Evolutionary conservation across 2,113 vertebrate genomes (phyloP).

Genomic region (Melanocharis versteri): DNA sequence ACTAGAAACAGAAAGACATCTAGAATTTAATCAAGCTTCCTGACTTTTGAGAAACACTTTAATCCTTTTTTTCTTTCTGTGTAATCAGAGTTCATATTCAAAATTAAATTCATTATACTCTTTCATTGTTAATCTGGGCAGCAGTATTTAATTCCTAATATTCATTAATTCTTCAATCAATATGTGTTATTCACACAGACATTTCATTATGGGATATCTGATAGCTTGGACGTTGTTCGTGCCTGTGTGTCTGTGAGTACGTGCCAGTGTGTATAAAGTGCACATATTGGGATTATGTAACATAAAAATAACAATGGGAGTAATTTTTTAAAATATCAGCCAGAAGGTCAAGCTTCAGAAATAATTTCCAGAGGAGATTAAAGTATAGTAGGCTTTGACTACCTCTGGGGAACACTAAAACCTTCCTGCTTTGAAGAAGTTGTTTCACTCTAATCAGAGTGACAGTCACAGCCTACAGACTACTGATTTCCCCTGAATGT

Average conservation of each 20-base stretch:
- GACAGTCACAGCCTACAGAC: background rate
- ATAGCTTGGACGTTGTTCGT: background rate
- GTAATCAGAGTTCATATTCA: background rate
- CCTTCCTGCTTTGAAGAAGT: background rate
- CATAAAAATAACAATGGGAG: background rate
- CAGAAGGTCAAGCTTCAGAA: background rate
- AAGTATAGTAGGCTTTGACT: background rate
- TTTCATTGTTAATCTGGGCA: background rate
- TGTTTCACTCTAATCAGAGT: background rate
- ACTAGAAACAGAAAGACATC: background rate
- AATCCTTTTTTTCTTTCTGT: background rate
- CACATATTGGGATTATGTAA: background rate
- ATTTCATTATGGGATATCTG: background rate
- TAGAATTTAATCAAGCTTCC: background rate
- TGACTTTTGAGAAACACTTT: background rate
- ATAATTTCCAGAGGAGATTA: background rate
- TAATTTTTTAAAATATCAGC: background rate
- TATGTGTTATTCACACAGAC: background rate
- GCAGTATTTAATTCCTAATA: background rate
- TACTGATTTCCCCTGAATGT: background rate
- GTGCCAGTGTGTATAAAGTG: background rate
- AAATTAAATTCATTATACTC: constrained; percentile 1
- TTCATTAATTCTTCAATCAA: background rate
- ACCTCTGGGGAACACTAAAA: background rate
- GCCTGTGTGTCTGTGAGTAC: background rate